A percentile compares a stretch with the other conserved stretches of the same genome.
Evolutionary conservation across 2,888 invertebrate genomes (phyloP).

Genomic region (Oscheius myriophilus): DNA sequence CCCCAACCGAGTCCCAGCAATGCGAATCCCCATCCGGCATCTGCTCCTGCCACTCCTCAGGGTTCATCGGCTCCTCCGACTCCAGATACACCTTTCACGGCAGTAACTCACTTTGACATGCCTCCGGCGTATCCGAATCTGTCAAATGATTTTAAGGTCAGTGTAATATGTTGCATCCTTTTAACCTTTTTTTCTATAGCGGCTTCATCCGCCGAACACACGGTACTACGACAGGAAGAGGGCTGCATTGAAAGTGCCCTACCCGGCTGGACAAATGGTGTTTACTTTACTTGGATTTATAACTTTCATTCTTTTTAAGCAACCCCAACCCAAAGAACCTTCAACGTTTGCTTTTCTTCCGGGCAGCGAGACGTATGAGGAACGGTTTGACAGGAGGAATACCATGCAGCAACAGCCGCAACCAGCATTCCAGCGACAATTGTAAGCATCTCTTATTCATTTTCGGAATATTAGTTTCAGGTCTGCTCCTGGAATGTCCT

Average conservation of each 20-base stretch:
- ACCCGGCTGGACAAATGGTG: conserved; percentile 24
- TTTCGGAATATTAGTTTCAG: not conserved
- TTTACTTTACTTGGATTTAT: not conserved
- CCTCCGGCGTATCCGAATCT: conserved; percentile 20
- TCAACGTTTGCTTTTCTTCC: conserved; percentile 27
- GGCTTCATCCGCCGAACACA: conserved; percentile 1
- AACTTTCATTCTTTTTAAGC: not conserved
- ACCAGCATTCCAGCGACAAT: not conserved
- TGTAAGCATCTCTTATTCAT: not conserved
- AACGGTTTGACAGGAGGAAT: conserved; percentile 23
- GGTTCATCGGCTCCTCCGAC: not conserved
- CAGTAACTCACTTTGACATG: conserved; percentile 26
- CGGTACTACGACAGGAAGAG: conserved; percentile 15
- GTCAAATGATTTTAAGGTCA: conserved; percentile 20
- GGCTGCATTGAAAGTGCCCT: conserved; percentile 9
- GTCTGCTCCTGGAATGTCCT: conserved; percentile 23
- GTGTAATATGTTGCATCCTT: not conserved
- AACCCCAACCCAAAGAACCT: conserved; percentile 15
- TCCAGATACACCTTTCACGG: conserved; percentile 22
- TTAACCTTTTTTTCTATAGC: conserved; percentile 7
- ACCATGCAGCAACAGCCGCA: not conserved
- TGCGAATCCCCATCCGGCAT: not conserved
- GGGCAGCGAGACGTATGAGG: conserved; percentile 16
- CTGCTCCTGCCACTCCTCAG: too few relatives aligned
- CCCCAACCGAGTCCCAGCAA: conserved; percentile 3